Conservation (phyloP, 30 jellyfish, hydroid and myxozoan genomes). For the Cassiopea andromeda region DNA sequence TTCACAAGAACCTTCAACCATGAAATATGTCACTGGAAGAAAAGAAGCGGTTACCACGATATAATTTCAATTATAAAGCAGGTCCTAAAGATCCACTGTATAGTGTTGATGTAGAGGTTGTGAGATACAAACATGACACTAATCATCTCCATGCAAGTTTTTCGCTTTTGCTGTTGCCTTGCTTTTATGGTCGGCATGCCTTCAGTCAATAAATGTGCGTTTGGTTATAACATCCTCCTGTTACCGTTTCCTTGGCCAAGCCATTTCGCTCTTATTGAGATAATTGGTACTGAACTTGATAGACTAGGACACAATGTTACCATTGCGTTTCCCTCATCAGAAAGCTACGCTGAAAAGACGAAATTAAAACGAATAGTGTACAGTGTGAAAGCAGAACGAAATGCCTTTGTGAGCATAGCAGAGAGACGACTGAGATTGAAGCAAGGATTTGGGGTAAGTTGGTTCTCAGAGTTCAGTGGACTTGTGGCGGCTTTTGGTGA, state of each 20-base stretch:
- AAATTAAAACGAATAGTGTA: constrained; percentile 4
- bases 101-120: no score
- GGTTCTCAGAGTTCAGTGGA: constrained; percentile 39
- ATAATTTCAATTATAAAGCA: no score
- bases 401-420: constrained; percentile 40
- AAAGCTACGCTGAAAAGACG: constrained; percentile 9
- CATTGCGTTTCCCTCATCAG: constrained; percentile 51
- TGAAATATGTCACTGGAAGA: no score
- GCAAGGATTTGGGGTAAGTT: constrained; percentile 45
- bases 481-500: constrained; percentile 17
- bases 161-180: no score
- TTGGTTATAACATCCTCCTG: constrained; percentile 5
- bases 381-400: neutral
- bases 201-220: neutral
- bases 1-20: no score
- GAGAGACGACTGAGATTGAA: constrained; percentile 26
- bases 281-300: constrained; percentile 43
- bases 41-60: no score
- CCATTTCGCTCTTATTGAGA: constrained; percentile 53
- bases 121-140: no score
- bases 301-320: constrained; percentile 56
- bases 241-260: constrained; percentile 85
- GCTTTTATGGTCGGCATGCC: neutral
- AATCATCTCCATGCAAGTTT: no score
- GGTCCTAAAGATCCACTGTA: no score